These are phyloP conservation scores for Calidris pygmaea DNA, from an alignment of 2,113 vertebrate species.

Conservation along the genomic window DNA sequence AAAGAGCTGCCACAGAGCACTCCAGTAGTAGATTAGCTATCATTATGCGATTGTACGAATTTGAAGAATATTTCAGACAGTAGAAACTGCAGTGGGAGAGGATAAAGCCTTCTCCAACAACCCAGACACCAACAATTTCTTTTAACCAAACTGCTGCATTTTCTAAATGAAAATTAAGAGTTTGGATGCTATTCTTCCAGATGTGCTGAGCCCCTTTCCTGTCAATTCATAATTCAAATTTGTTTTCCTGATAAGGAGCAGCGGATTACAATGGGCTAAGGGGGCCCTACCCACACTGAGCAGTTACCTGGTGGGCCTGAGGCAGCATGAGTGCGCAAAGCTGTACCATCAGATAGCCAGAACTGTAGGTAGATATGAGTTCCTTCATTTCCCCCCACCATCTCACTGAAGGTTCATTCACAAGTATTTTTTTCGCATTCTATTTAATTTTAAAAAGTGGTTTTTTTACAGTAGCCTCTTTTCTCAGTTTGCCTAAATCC, in stretches of 20 bases:
- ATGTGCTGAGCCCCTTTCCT: not conserved
- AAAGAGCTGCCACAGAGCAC: not conserved
- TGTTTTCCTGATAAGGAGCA: not conserved
- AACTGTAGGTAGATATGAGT: fast-evolving
- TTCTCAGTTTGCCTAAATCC: not conserved
- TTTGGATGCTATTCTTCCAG: not conserved
- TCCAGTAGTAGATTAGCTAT: not conserved
- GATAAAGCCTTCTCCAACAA: not conserved
- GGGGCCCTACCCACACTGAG: not conserved
- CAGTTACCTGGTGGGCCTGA: fast-evolving
- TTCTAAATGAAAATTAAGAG: not conserved
- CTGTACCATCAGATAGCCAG: not conserved
- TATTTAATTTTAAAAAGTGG: not conserved
- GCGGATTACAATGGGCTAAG: not conserved
- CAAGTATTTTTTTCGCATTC: not conserved
- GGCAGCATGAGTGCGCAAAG: not conserved
- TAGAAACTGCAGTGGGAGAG: not conserved
- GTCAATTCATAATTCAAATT: not conserved
- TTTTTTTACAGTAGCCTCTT: not conserved
- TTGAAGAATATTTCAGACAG: not conserved
- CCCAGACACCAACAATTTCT: not conserved
- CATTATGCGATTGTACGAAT: not conserved
- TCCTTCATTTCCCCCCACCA: not conserved
- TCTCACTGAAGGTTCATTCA: not conserved
- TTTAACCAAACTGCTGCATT: not conserved